These are phyloP conservation scores for Amazona guildingii DNA, from an alignment of 2,113 vertebrate species.

Conservation along the genomic window DNA sequence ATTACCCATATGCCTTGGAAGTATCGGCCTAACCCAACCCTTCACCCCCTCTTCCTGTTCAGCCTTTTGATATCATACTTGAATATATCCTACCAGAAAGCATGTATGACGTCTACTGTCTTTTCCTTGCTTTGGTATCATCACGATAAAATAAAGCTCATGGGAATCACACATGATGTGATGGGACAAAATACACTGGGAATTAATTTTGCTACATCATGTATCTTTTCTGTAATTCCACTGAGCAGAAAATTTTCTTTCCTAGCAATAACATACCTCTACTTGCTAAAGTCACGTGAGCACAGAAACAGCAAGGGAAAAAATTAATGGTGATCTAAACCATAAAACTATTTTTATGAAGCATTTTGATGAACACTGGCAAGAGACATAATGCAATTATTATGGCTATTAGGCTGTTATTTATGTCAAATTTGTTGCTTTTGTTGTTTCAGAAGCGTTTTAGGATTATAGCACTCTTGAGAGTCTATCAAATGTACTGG, in stretches of 20 bases:
- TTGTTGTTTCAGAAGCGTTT: not conserved
- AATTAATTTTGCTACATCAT: not conserved
- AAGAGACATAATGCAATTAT: not conserved
- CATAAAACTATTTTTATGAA: not conserved
- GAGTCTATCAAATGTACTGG: not conserved
- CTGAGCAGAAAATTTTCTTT: not conserved
- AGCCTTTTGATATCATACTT: not conserved
- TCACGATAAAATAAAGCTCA: not conserved
- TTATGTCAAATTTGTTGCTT: not conserved
- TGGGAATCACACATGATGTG: not conserved
- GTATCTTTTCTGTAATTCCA: not conserved
- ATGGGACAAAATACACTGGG: not conserved
- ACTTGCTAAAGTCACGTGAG: not conserved
- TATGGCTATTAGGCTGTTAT: conserved; percentile 20
- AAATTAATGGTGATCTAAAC: not conserved
- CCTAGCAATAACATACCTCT: not conserved
- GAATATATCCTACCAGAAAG: not conserved
- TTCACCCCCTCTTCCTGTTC: not conserved
- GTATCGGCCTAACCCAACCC: not conserved
- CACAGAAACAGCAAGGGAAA: not conserved
- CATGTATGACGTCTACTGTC: not conserved
- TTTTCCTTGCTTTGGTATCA: not conserved
- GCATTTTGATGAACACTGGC: conserved; percentile 26
- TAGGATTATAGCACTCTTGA: not conserved
- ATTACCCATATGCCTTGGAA: not conserved